Percentiles rank a stretch among this genome's conserved stretches.
phyloP scores from a whole-genome alignment of 2,888 invertebrate genomes.

The Dryadula phaetusa region DNA sequence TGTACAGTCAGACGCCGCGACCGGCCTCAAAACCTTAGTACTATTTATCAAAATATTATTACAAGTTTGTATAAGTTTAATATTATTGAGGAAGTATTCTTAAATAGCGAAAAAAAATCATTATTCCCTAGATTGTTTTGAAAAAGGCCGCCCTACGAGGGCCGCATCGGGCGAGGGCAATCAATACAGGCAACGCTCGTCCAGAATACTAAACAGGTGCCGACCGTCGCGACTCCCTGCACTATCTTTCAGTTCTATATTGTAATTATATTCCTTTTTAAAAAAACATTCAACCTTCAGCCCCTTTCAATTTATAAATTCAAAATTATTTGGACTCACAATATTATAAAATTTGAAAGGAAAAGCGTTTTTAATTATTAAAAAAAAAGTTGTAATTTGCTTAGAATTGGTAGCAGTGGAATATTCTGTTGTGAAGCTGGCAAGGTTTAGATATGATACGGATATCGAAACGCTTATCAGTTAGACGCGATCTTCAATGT shows the following conservation, averaged over 20 bases:
- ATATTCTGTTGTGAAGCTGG: background rate
- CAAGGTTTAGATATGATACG: constrained; percentile 32
- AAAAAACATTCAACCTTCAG: constrained; percentile 23
- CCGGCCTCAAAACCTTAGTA: too few relatives aligned
- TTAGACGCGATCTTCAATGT: constrained; percentile 47
- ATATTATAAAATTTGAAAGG: background rate
- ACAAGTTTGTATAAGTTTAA: constrained; percentile 11
- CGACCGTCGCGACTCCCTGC: constrained; percentile 46
- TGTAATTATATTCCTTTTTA: constrained; percentile 47
- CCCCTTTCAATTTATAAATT: background rate
- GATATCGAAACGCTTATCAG: constrained; percentile 49
- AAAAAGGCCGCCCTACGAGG: constrained; percentile 71
- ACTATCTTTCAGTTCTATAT: constrained; percentile 41
- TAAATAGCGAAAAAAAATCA: constrained; percentile 58
- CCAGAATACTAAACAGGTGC: constrained; percentile 84
- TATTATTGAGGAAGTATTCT: constrained; percentile 21
- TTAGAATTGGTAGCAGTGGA: background rate
- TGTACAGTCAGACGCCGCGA: too few relatives aligned
- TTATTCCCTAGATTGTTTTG: constrained; percentile 77
- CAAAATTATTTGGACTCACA: background rate
- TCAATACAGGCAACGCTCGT: constrained; percentile 87
- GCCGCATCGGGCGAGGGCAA: constrained; percentile 72
- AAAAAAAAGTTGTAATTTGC: background rate
- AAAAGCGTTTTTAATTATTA: background rate
- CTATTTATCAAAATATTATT: constrained; percentile 1